These are phyloP conservation scores for Drymodes brunneopygia DNA, from an alignment of 2,113 vertebrate genomes.

Conservation along the genomic window DNA sequence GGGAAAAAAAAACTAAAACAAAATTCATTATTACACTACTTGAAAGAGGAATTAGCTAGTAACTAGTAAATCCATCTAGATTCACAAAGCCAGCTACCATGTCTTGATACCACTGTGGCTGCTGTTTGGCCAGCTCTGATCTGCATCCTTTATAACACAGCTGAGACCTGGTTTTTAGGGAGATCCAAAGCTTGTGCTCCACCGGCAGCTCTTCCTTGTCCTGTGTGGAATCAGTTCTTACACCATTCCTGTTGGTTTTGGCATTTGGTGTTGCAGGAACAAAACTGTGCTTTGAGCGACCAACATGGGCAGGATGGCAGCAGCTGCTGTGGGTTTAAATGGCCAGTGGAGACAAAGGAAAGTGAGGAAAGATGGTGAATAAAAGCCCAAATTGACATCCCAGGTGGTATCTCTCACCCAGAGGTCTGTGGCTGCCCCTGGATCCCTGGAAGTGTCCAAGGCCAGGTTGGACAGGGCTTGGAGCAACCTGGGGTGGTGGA, in stretches of 20 bases:
- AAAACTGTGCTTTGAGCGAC: background rate
- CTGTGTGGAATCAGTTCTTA: background rate
- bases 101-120: background rate
- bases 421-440: too few species aligned
- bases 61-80: background rate
- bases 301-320: background rate
- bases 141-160: background rate
- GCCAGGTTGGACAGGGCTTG: background rate
- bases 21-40: background rate
- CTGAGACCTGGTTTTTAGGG: background rate
- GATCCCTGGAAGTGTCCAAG: background rate
- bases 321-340: background rate
- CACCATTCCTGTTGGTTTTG: background rate
- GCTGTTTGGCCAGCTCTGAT: background rate
- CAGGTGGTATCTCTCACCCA: background rate
- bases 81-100: background rate
- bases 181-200: background rate
- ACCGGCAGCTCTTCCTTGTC: background rate
- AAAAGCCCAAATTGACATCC: background rate
- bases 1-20: background rate
- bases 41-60: background rate
- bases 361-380: background rate
- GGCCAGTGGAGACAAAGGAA: background rate
- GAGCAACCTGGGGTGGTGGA: fast-evolving
- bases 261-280: background rate